Percentiles rank a stretch among this genome's conserved stretches.
Evolutionary conservation across 2,797 vertebrate species (phyloP).

Genomic region (Thripadectes ignobilis): DNA sequence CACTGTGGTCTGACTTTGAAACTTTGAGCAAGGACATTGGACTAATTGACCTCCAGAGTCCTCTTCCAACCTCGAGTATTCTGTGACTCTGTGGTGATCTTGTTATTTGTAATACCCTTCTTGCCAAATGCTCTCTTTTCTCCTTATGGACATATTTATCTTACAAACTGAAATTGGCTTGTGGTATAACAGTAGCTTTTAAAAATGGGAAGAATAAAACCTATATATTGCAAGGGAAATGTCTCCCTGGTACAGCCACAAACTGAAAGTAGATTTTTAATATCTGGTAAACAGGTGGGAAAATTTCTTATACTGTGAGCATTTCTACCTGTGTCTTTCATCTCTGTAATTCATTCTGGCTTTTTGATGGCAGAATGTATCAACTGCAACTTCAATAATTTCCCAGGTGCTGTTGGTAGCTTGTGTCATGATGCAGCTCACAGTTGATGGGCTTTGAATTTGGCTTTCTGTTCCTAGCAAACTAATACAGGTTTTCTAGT

Average conservation of each 20-base stretch:
- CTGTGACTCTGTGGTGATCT: neutral
- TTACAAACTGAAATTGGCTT: neutral
- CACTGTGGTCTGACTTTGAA: neutral
- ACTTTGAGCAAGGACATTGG: neutral
- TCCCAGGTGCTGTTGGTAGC: neutral
- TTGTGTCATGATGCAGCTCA: neutral
- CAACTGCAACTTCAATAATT: neutral
- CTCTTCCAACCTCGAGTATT: neutral
- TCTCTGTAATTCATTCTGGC: neutral
- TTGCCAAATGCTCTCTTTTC: neutral
- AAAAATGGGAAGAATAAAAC: neutral
- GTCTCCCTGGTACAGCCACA: neutral
- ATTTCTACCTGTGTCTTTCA: neutral
- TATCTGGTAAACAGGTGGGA: neutral
- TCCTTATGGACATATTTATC: neutral
- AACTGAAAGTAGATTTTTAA: neutral
- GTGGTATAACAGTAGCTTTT: neutral
- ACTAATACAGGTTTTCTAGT: neutral
- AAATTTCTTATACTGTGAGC: neutral
- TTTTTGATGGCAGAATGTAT: neutral
- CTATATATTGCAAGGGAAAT: neutral
- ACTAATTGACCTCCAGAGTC: neutral
- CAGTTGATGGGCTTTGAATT: neutral
- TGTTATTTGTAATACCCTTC: neutral
- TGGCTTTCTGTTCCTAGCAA: neutral